These are phyloP conservation scores for Tetramorium simillimum DNA, from an alignment of 1,140 invertebrate genomes.

Conservation along the genomic window DNA sequence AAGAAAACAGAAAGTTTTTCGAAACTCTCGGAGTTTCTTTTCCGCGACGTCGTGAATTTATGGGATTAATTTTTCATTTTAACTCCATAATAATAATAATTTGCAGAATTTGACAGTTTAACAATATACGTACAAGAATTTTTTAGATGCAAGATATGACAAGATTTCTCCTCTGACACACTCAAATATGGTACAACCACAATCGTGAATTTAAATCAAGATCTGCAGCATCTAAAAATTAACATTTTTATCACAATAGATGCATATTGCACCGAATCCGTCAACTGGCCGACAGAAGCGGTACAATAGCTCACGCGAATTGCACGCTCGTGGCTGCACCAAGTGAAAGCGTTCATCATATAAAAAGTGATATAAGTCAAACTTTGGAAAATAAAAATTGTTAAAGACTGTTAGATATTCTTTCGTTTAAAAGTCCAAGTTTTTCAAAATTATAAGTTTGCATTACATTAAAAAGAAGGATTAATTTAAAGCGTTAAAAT, in stretches of 20 bases:
- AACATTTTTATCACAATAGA: slow-evolving; percentile 4
- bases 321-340: slow-evolving; percentile 65
- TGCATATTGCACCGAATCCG: slow-evolving; percentile 69
- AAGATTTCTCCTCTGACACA: slow-evolving; percentile 56
- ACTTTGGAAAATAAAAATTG: not conserved
- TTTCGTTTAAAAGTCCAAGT: not conserved
- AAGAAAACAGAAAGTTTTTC: not conserved
- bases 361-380: slow-evolving; percentile 33
- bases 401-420: not conserved
- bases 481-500: not conserved
- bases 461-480: not conserved
- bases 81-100: not conserved
- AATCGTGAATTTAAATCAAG: slow-evolving; percentile 48
- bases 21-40: not conserved
- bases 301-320: slow-evolving; percentile 53
- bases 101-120: not conserved
- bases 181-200: slow-evolving; percentile 45
- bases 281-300: slow-evolving; percentile 71
- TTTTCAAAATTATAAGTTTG: not conserved
- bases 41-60: not conserved
- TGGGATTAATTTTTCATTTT: not conserved
- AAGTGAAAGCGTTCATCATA: slow-evolving; percentile 14
- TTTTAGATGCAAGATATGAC: not conserved
- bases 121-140: not conserved
- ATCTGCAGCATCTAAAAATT: not conserved